Evolutionary conservation across 2,113 vertebrate species (phyloP), one percentile per base, ranked within the genome.

Genomic region (Lophius piscatorius): DNA sequence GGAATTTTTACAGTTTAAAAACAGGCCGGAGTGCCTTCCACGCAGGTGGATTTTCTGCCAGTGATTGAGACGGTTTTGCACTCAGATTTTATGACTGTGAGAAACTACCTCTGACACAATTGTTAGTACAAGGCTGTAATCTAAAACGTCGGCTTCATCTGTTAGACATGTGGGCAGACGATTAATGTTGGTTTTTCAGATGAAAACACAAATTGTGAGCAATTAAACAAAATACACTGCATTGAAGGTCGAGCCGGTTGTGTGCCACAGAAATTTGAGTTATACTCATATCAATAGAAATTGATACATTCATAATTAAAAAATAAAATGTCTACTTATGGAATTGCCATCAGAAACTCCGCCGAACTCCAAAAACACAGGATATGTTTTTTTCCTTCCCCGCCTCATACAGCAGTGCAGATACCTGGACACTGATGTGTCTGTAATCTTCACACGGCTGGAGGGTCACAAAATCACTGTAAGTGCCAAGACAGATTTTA

Each of bases 1-100:
- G 81, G 81, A 84, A 87, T 87, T 68, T 84, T 82, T 75, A 86
- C 65, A 48, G 74, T 84, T 81, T 34, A 68, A 71, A 74, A 68
- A 70, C 33, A 73, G 63, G 50, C 42, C 36, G 22, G 17, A 23
- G 58, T 4, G 2, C 39, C 68, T 62, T 76, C 55, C 40, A 50
- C 68, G 52, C 69, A 80, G 73, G 60, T 79, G 68, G 49, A 72
- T 63, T 67, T 73, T 56, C 26, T 57, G 22, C 44, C 69, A 73
- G 49, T 21, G 22, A 59, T 76, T 51, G 46, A 0, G 50, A 10
- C 55, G 82, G 60, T 80, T 86, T 76, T 68, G 34, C 36, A 44
- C 46, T 63, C 9, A 13, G 9, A 17, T 14, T 71, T 74, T 80
- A 57, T 51, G 46, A 59, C 3, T 50, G 20, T 21, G 2, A 52